These are phyloP conservation scores for Eumerus sabulonum DNA, from an alignment of 2,888 invertebrate genomes.

Conservation along the genomic window DNA sequence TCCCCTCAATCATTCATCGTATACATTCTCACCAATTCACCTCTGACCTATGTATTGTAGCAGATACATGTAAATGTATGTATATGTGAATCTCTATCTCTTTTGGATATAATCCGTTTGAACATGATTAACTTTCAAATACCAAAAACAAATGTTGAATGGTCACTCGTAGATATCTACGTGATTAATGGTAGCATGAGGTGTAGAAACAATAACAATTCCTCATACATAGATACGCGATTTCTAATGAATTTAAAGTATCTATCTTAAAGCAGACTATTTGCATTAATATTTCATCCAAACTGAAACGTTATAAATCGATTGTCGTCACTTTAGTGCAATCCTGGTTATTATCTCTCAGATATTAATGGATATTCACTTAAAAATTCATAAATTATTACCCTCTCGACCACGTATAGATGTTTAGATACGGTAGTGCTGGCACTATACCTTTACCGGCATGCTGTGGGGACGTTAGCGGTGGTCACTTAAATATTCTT, in stretches of 20 bases:
- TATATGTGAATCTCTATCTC: constrained; percentile 36
- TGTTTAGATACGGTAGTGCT: neutral
- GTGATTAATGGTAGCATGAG: constrained; percentile 61
- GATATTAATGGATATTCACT: constrained; percentile 57
- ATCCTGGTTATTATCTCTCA: constrained; percentile 25
- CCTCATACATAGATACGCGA: constrained; percentile 36
- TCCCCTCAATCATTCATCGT: neutral
- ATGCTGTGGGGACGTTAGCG: constrained; percentile 22
- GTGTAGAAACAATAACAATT: constrained; percentile 67
- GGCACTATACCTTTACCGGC: neutral
- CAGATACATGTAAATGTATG: constrained; percentile 38
- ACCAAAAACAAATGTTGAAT: constrained; percentile 44
- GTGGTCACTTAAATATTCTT: constrained; percentile 28
- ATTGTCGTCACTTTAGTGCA: constrained; percentile 40
- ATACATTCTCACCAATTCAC: constrained; percentile 25
- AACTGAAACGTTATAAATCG: constrained; percentile 31
- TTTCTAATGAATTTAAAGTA: constrained; percentile 31
- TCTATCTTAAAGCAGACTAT: neutral
- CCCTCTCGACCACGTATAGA: constrained; percentile 40
- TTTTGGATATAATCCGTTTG: constrained; percentile 24
- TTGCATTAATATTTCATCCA: constrained; percentile 4
- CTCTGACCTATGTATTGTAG: constrained; percentile 55
- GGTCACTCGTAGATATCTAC: constrained; percentile 28
- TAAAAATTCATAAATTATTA: constrained; percentile 65
- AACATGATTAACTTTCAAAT: neutral